Percentiles rank a stretch among this genome's conserved stretches.
Evolutionary conservation across 2,888 invertebrate genomes (phyloP).

Genomic region (Drosophila basisetae): DNA sequence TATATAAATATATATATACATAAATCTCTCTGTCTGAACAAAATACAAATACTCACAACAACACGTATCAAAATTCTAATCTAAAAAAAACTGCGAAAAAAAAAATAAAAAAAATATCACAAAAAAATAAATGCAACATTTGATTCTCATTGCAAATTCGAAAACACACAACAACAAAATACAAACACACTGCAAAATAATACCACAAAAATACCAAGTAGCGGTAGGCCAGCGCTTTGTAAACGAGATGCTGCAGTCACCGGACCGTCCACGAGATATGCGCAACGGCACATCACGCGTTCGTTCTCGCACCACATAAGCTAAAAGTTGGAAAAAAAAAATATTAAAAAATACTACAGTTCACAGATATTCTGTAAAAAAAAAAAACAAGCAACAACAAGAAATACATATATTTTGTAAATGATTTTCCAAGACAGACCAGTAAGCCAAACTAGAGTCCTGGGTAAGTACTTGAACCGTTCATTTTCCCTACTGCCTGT

Average conservation of each 20-base stretch:
- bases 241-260: slow-evolving; percentile 85
- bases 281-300: slow-evolving; percentile 77
- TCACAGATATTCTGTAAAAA: slow-evolving; percentile 39
- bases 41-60: slow-evolving; percentile 43
- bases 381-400: slow-evolving; percentile 21
- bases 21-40: slow-evolving; percentile 22
- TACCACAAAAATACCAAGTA: slow-evolving; percentile 56
- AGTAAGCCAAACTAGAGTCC: slow-evolving; percentile 9
- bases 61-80: slow-evolving; percentile 35
- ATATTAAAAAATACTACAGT: slow-evolving; percentile 9
- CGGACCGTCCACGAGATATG: slow-evolving; percentile 85
- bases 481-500: slow-evolving; percentile 36
- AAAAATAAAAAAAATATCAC: not conserved
- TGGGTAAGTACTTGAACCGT: slow-evolving; percentile 56
- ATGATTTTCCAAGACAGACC: slow-evolving; percentile 58
- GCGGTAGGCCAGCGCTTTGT: slow-evolving; percentile 86
- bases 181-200: slow-evolving; percentile 23
- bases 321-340: slow-evolving; percentile 70
- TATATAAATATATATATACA: not conserved
- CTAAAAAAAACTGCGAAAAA: not conserved
- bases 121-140: slow-evolving; percentile 24
- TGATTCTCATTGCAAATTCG: slow-evolving; percentile 48
- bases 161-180: slow-evolving; percentile 25
- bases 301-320: slow-evolving; percentile 77
- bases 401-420: slow-evolving; percentile 70